These are phyloP conservation scores for Urocolius indicus DNA, from an alignment of 2,113 vertebrate genomes.

Conservation along the genomic window DNA sequence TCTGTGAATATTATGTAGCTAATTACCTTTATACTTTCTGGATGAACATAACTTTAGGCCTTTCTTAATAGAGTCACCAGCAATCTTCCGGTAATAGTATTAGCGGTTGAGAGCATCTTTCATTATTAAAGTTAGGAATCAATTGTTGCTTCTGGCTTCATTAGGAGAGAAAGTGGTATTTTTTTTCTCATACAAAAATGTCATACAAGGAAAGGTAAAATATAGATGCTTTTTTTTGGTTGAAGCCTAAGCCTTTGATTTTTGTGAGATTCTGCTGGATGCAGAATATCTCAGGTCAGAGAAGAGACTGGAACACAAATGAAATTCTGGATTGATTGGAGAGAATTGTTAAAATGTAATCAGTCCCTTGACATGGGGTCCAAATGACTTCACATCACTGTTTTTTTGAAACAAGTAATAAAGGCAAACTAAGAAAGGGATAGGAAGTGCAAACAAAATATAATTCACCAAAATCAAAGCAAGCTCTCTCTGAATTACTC, in stretches of 20 bases:
- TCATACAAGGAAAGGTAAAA: not conserved
- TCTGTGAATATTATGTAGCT: not conserved
- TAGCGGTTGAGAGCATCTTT: not conserved
- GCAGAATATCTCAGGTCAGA: not conserved
- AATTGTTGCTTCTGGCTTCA: not conserved
- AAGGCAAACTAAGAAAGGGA: not conserved
- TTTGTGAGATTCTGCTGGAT: not conserved
- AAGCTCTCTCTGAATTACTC: not conserved
- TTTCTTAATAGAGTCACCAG: slow-evolving; percentile 7
- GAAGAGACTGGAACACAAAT: not conserved
- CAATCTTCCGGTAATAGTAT: not conserved
- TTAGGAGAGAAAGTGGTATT: not conserved
- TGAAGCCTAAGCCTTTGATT: not conserved
- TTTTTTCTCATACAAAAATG: not conserved
- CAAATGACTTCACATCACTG: not conserved
- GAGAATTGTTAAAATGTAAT: not conserved
- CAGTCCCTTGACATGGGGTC: not conserved
- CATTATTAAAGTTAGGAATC: not conserved
- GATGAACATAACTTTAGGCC: not conserved
- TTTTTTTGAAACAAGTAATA: not conserved
- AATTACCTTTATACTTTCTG: slow-evolving; percentile 3
- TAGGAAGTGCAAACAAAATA: not conserved
- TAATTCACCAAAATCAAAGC: not conserved
- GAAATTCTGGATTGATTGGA: not conserved
- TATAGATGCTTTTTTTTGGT: not conserved